phyloP scores from a whole-genome alignment of 2,797 vertebrate species.

The Schizopygopsis pylzovi region DNA sequence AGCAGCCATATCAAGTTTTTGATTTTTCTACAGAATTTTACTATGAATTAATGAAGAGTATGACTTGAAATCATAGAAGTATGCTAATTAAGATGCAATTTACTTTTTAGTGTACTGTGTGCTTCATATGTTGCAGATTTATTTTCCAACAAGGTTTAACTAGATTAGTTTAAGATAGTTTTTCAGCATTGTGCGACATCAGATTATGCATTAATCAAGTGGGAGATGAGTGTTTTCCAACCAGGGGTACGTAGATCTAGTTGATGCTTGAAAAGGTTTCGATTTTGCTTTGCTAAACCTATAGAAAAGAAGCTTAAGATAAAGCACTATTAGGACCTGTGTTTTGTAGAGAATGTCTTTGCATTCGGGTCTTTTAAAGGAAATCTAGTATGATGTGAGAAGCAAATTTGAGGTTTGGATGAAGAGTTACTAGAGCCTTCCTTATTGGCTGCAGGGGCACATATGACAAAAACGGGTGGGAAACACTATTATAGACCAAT shows the following conservation, averaged over 20 bases:
- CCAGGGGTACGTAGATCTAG: not conserved
- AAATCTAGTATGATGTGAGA: not conserved
- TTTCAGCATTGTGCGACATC: not conserved
- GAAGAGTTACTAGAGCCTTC: slow-evolving; percentile 3
- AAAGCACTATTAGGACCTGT: not conserved
- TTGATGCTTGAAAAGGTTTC: not conserved
- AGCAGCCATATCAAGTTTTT: not conserved
- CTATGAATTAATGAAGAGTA: not conserved
- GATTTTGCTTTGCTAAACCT: not conserved
- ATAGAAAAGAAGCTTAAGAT: not conserved
- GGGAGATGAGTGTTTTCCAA: too few species aligned
- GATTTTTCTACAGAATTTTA: not conserved
- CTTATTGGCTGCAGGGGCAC: slow-evolving; percentile 6
- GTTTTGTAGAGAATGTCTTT: not conserved
- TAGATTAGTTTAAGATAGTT: not conserved
- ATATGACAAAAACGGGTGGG: not conserved
- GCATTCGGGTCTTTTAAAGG: not conserved
- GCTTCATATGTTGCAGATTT: not conserved
- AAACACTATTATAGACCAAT: slow-evolving; percentile 24
- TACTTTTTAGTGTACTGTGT: not conserved
- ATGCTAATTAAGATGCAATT: not conserved
- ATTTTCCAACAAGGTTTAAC: not conserved
- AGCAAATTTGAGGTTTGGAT: slow-evolving; percentile 3
- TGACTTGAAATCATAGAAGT: not conserved
- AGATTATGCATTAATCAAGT: not conserved